Percentiles rank a stretch among this genome's conserved stretches.
Conservation (phyloP, 2,113 vertebrate genomes). For the Corydoras maculifer region DNA sequence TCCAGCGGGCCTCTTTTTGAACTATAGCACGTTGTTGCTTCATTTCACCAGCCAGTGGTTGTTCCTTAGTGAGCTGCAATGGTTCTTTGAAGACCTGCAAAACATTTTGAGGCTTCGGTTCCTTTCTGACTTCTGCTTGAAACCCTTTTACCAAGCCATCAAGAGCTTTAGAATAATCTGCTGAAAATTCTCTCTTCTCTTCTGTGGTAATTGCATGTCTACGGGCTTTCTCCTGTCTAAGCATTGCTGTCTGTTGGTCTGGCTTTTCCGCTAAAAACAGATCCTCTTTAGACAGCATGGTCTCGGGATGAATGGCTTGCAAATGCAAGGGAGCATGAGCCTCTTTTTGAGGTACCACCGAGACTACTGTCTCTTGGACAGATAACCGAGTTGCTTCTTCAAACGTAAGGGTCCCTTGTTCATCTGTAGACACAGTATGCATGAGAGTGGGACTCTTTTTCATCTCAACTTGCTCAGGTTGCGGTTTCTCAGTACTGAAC, state of each 20-base stretch:
- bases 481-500: conserved; percentile 61
- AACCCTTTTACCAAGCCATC: conserved; percentile 53
- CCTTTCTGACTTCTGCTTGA: conserved; percentile 53
- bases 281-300: conserved; percentile 69
- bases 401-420: conserved; percentile 55
- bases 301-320: conserved; percentile 56
- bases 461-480: conserved; percentile 47
- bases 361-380: conserved; percentile 40
- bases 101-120: conserved; percentile 54
- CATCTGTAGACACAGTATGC: conserved; percentile 57
- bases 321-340: conserved; percentile 58
- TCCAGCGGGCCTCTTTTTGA: conserved; percentile 70
- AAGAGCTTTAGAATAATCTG: conserved; percentile 60
- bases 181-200: conserved; percentile 60
- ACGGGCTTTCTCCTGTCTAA: conserved; percentile 65
- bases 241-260: conserved; percentile 54
- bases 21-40: conserved; percentile 65
- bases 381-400: conserved; percentile 61
- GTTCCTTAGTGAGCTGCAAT: conserved; percentile 69
- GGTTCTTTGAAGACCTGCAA: conserved; percentile 64
- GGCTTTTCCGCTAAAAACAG: conserved; percentile 57
- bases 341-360: conserved; percentile 57
- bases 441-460: conserved; percentile 62
- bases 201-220: conserved; percentile 57
- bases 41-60: conserved; percentile 44